phyloP scores from a whole-genome alignment of 2,113 vertebrate species.

The Lophochroa leadbeateri region DNA sequence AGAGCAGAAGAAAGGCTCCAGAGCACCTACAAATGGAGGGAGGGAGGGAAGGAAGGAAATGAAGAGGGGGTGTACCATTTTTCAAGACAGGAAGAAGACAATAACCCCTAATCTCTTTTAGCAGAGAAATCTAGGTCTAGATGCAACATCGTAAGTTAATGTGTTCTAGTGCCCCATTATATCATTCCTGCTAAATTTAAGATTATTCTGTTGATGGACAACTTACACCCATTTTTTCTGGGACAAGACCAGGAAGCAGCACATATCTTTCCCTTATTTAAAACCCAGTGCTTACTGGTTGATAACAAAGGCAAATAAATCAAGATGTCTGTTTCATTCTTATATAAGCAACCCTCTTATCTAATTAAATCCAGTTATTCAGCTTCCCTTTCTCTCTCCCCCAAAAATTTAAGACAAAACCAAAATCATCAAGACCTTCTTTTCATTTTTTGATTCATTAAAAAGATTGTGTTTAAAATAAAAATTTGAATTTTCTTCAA shows the following conservation, averaged over 20 bases:
- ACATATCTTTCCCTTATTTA: neutral
- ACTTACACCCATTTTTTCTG: neutral
- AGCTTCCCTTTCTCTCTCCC: neutral
- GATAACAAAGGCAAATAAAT: neutral
- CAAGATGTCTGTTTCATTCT: neutral
- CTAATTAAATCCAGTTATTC: neutral
- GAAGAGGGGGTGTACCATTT: neutral
- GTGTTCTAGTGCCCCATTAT: neutral
- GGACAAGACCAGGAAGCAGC: neutral
- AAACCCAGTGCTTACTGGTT: neutral
- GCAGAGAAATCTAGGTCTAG: neutral
- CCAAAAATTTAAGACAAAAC: neutral
- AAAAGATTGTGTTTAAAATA: neutral
- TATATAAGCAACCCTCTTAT: neutral
- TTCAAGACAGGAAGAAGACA: neutral
- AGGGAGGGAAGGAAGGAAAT: neutral
- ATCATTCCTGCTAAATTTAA: neutral
- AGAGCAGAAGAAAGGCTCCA: neutral
- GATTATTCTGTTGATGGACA: neutral
- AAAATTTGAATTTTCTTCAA: neutral
- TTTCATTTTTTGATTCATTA: neutral
- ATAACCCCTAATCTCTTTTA: neutral
- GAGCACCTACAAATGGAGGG: rapidly evolving
- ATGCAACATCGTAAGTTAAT: neutral
- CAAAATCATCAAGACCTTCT: neutral